Evolutionary conservation across 2,113 vertebrate genomes (phyloP).

Genomic region (Cettia cetti): DNA sequence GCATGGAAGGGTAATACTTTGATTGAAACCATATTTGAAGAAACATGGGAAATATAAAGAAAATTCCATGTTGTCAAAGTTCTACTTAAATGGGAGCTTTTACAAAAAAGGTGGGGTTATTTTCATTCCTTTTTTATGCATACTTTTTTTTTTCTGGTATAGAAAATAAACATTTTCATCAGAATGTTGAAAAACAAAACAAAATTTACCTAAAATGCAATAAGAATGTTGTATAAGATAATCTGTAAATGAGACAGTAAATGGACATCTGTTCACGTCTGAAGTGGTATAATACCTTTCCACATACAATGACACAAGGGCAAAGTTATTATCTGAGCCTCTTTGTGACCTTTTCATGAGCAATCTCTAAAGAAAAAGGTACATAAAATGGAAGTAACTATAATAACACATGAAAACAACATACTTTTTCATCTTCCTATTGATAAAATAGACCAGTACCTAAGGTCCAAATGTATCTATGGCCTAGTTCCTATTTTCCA

Average conservation of each 20-base stretch:
- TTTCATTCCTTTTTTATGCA: not conserved
- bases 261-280: not conserved
- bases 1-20: not conserved
- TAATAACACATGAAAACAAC: not conserved
- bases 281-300: not conserved
- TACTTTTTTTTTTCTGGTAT: not conserved
- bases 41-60: not conserved
- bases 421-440: not conserved
- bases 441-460: not conserved
- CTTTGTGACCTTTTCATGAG: not conserved
- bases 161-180: not conserved
- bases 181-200: not conserved
- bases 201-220: not conserved
- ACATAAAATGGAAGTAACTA: not conserved
- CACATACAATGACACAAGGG: not conserved
- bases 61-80: not conserved
- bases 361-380: not conserved
- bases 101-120: not conserved
- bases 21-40: slow-evolving; percentile 56
- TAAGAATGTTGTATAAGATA: not conserved
- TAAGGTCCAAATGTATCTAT: not conserved
- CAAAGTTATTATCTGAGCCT: not conserved
- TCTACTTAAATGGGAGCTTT: not conserved
- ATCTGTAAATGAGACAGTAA: not conserved
- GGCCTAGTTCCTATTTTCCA: not conserved